phyloP scores from a whole-genome alignment of 2,113 vertebrate genomes.

The Tyto alba region DNA sequence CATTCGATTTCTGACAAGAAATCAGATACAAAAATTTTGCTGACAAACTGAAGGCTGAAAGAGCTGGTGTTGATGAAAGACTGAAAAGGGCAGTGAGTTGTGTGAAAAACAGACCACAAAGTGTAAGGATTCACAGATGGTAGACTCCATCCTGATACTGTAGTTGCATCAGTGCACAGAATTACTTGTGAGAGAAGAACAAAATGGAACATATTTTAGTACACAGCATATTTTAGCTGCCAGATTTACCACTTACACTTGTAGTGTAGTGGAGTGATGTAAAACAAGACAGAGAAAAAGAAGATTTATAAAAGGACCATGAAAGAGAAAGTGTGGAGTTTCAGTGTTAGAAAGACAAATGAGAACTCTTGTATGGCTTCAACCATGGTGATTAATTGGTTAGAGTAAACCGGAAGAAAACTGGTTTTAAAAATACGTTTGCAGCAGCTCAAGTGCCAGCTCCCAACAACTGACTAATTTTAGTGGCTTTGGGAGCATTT shows the following conservation, averaged over 20 bases:
- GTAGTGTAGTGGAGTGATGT: not conserved
- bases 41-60: not conserved
- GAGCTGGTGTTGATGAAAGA: not conserved
- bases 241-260: not conserved
- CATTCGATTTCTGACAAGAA: not conserved
- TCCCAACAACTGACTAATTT: not conserved
- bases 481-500: not conserved
- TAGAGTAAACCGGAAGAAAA: not conserved
- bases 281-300: not conserved
- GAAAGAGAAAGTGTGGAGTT: not conserved
- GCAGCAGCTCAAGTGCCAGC: not conserved
- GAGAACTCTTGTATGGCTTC: rapidly evolving
- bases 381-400: not conserved
- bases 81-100: not conserved
- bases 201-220: not conserved
- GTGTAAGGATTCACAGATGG: not conserved
- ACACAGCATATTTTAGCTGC: rapidly evolving
- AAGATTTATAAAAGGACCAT: not conserved
- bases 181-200: not conserved
- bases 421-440: not conserved
- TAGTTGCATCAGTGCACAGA: not conserved
- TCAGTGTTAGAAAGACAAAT: not conserved
- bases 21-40: not conserved
- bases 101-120: not conserved
- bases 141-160: not conserved